Percentiles rank a stretch among this genome's conserved stretches.
Conservation (phyloP, 1,140 invertebrate genomes). For the Drosophila orosa region DNA sequence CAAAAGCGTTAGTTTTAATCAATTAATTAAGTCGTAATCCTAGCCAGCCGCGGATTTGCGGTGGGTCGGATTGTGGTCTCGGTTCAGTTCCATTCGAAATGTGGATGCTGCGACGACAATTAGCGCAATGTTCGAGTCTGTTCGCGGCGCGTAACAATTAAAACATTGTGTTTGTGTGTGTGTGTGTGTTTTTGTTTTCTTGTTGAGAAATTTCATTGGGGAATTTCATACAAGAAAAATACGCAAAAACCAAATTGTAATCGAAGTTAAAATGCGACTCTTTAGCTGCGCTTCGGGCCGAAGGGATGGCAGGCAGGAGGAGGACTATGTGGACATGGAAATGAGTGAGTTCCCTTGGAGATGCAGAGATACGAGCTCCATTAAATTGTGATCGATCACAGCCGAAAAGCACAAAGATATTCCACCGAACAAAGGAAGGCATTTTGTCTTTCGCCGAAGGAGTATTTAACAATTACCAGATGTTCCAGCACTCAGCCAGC, state of each 20-base stretch:
- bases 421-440: conserved; percentile 64
- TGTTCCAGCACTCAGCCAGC: conserved; percentile 52
- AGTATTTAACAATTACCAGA: conserved; percentile 78
- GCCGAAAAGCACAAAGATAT: conserved; percentile 50
- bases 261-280: conserved; percentile 50
- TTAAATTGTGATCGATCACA: conserved; percentile 78
- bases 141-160: conserved; percentile 41
- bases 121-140: conserved; percentile 48
- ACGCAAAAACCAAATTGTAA: not conserved
- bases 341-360: conserved; percentile 67
- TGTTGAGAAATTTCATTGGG: not conserved
- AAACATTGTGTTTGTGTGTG: conserved; percentile 34
- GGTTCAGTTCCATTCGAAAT: conserved; percentile 70
- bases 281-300: conserved; percentile 55
- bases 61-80: conserved; percentile 13
- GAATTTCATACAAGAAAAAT: conserved; percentile 2
- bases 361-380: conserved; percentile 48
- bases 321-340: conserved; percentile 67
- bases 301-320: conserved; percentile 20
- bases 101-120: conserved; percentile 77
- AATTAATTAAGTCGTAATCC: conserved; percentile 72
- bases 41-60: conserved; percentile 41
- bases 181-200: conserved; percentile 5
- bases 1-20: conserved; percentile 64
- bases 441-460: conserved; percentile 62